Conservation (phyloP, 92 coral and sea anemone species). For the Porites lobata region DNA sequence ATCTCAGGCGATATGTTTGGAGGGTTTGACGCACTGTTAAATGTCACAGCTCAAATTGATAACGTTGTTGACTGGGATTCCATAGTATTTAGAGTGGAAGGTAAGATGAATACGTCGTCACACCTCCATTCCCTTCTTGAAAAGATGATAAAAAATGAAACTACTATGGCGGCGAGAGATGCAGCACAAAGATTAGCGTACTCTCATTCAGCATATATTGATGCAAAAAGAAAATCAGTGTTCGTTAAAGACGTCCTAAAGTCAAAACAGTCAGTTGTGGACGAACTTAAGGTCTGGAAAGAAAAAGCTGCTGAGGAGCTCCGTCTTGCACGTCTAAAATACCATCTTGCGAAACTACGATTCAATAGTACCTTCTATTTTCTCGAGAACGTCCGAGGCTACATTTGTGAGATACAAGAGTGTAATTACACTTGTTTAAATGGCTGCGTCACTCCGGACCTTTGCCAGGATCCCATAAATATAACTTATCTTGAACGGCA, state of each 20-base stretch:
- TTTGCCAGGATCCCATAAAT: constrained; percentile 30
- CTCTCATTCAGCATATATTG: constrained; percentile 26
- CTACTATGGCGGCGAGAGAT: constrained; percentile 21
- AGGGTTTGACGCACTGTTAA: constrained; percentile 26
- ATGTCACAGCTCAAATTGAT: constrained; percentile 29
- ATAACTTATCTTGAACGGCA: constrained; percentile 21
- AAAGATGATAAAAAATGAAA: constrained; percentile 28
- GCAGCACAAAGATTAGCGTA: constrained; percentile 31
- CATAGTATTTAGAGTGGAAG: constrained; percentile 25
- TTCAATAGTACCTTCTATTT: constrained; percentile 24
- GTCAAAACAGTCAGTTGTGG: neutral
- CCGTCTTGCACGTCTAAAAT: constrained; percentile 42
- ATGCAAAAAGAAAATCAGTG: constrained; percentile 36
- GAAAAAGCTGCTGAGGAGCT: neutral
- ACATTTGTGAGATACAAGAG: constrained; percentile 25
- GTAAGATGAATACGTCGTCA: constrained; percentile 49
- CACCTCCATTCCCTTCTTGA: constrained; percentile 25
- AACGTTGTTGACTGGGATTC: constrained; percentile 46
- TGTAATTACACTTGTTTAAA: constrained; percentile 45
- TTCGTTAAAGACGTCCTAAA: constrained; percentile 5
- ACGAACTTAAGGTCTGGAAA: neutral
- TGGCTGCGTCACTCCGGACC: constrained; percentile 32
- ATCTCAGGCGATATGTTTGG: constrained; percentile 14
- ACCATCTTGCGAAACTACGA: constrained; percentile 24
- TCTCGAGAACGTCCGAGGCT: neutral